Evolutionary conservation across 2,888 invertebrate genomes (phyloP), one percentile per base, ranked within the genome.

Genomic region (Watsonalla binaria): DNA sequence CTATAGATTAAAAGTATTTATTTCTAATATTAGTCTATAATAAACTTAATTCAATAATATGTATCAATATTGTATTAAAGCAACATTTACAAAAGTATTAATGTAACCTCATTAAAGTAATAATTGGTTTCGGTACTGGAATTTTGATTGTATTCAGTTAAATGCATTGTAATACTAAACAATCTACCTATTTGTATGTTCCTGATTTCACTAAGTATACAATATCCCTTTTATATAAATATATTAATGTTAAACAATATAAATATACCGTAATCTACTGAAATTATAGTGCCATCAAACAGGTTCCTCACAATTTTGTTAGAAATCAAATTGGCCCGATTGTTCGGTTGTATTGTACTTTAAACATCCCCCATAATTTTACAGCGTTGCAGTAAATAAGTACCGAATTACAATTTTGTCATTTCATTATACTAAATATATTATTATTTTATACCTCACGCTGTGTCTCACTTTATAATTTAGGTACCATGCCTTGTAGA

Each of bases 381-480:
- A 55, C 55, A 54, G 51, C 55, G 14, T 49, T 57, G 47, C 37
- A 52, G 60, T 67, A 63, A 68, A 74, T 74, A 70, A 76, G 71
- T 74, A 74, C 68, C 67, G 69, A 79, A 68, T 72, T 75, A 76
- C 66, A 73, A 76, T 67, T 76, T 78, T 79, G 74, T 80, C 76
- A 78, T 79, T 77, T 79, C 82, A 82, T 74, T 5, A 11, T 80
- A 79, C 74, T 76, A 70, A 72, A 78, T 82, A 82, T 78, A 80
- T 24, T 78, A 81, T 79, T 78, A 82, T 86, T 86, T 85, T 84
- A 76, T 82, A 85, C 76, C 64, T 62, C 74, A 78, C 47, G 5
- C 39, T 15, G 24, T 51, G 48, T 45, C 6, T 54, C 15, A 47
- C n/a, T 47, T 42, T 50, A 6, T 24, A 37, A 37, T n/a, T n/a